phyloP scores from a whole-genome alignment of 2,888 invertebrate genomes.

The Pycnomerus fuliginosus region DNA sequence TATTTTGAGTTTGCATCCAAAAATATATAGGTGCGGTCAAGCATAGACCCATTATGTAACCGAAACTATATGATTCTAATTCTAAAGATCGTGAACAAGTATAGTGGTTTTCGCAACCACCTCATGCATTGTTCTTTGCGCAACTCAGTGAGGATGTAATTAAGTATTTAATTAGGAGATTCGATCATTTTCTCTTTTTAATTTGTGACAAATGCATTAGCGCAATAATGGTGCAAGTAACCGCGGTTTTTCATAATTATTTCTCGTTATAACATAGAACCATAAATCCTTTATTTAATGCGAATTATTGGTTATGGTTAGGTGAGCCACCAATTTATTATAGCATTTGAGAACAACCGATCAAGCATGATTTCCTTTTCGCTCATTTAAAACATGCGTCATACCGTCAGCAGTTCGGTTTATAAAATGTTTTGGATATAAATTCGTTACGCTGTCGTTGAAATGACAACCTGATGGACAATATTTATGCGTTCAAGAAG shows the following conservation, averaged over 20 bases:
- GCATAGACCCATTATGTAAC: no score
- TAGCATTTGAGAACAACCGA: constrained; percentile 17
- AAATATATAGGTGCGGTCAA: no score
- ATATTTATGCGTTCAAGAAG: constrained; percentile 23
- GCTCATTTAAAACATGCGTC: constrained; percentile 12
- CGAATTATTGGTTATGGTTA: constrained; percentile 24
- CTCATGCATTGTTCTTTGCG: no score
- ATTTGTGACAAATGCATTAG: constrained; percentile 25
- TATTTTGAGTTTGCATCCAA: no score
- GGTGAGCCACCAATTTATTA: constrained; percentile 20
- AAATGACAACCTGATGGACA: constrained; percentile 18
- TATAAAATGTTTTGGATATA: constrained; percentile 14
- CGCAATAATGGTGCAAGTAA: constrained; percentile 22
- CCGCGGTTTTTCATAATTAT: constrained; percentile 27
- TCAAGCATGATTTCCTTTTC: constrained; percentile 23
- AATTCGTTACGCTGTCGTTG: constrained; percentile 20
- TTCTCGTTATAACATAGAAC: constrained; percentile 31
- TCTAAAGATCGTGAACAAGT: no score
- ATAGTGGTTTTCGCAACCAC: no score
- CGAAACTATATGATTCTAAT: no score
- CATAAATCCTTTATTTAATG: constrained; percentile 34
- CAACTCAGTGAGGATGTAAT: constrained; percentile 11
- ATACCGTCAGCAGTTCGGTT: constrained; percentile 7
- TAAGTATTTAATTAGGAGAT: constrained; percentile 24
- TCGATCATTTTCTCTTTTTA: constrained; percentile 24